phyloP scores from a whole-genome alignment of 2,888 invertebrate genomes.

The Griposia aprilina region DNA sequence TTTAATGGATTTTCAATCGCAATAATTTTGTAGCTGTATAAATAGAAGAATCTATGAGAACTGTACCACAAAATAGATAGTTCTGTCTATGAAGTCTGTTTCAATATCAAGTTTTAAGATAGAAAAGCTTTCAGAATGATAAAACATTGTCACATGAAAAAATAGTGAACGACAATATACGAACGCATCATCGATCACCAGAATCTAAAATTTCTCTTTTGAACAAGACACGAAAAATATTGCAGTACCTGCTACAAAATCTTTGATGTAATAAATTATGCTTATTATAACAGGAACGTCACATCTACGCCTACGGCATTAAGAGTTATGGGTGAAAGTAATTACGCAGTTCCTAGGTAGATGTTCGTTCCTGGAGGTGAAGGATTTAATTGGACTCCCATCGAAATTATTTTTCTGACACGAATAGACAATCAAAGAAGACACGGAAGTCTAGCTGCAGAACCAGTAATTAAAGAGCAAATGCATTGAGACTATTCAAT shows the following conservation, averaged over 20 bases:
- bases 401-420: not conserved
- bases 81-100: not conserved
- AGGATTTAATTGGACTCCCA: conserved; percentile 1
- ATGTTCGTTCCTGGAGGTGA: not conserved
- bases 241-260: not conserved
- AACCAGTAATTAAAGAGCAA: conserved; percentile 2
- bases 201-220: not conserved
- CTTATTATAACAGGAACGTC: not conserved
- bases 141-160: not conserved
- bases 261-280: not conserved
- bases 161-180: not conserved
- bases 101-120: not conserved
- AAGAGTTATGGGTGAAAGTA: not conserved
- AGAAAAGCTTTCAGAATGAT: not conserved
- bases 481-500: not conserved
- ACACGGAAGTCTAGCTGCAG: not conserved
- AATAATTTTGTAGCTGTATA: not conserved
- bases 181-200: not conserved
- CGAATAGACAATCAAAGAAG: not conserved
- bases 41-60: not conserved
- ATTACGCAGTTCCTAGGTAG: not conserved
- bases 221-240: not conserved
- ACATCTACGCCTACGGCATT: not conserved
- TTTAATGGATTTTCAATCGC: not conserved
- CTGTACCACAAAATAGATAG: not conserved